Percentiles rank a stretch among this genome's conserved stretches.
Evolutionary conservation across 1,140 invertebrate genomes (phyloP).

Genomic region (Saxidomus purpurata): DNA sequence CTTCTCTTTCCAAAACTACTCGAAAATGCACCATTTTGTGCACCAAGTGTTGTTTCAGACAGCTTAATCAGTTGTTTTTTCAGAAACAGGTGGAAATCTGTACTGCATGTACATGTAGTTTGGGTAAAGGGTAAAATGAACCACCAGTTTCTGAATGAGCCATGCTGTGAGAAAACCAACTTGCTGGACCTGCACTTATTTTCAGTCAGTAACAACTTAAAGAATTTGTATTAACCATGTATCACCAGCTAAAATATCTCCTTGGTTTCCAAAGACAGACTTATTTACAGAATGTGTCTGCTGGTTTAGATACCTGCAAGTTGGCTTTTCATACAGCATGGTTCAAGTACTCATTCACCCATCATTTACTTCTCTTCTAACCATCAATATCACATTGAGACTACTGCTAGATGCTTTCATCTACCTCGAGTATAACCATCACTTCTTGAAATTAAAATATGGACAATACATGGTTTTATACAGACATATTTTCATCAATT

Average conservation of each 20-base stretch:
- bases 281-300: no score
- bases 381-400: neutral
- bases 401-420: neutral
- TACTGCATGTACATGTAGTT: neutral
- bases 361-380: neutral
- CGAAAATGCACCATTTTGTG: no score
- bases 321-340: no score
- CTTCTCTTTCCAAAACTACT: no score
- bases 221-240: no score
- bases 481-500: no score
- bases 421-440: neutral
- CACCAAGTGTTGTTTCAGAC: neutral
- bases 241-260: no score
- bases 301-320: no score
- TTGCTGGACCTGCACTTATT: no score
- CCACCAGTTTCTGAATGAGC: neutral
- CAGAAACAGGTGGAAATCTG: conserved; percentile 13
- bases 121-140: neutral
- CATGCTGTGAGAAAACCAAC: no score
- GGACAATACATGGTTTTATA: neutral
- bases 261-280: no score
- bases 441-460: neutral
- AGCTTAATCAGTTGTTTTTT: neutral
- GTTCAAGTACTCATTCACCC: neutral
- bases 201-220: no score